Evolutionary conservation across 2,113 vertebrate genomes (phyloP).

Genomic region (Tenrec ecaudatus): DNA sequence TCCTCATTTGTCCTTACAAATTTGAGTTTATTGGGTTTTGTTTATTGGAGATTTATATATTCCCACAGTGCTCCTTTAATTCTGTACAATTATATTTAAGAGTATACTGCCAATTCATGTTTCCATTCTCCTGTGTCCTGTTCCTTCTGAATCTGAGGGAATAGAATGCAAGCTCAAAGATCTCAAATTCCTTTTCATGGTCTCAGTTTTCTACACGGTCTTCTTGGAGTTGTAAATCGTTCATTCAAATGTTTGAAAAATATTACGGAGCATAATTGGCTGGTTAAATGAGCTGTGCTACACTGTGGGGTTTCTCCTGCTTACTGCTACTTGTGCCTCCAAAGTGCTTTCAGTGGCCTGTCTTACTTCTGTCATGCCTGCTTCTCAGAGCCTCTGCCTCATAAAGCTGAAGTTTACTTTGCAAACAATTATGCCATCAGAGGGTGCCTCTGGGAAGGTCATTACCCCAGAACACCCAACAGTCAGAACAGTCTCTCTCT

Average conservation of each 20-base stretch:
- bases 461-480: not conserved
- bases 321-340: not conserved
- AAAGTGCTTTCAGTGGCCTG: not conserved
- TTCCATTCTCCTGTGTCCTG: not conserved
- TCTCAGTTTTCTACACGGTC: not conserved
- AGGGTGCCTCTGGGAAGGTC: not conserved
- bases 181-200: not conserved
- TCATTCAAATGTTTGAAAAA: not conserved
- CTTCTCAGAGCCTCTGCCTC: slow-evolving; percentile 15
- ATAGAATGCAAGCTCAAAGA: not conserved
- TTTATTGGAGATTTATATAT: not conserved
- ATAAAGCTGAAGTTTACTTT: slow-evolving; percentile 6
- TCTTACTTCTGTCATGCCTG: not conserved
- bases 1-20: not conserved
- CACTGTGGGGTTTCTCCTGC: not conserved
- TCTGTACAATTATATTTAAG: not conserved
- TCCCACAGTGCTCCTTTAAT: not conserved
- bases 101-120: not conserved
- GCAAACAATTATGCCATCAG: not conserved
- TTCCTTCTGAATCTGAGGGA: not conserved
- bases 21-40: not conserved
- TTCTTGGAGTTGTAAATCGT: slow-evolving; percentile 1
- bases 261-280: not conserved
- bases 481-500: not conserved
- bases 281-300: not conserved